Percentiles rank a stretch among this genome's conserved stretches.
These are phyloP conservation scores for Sarcophaga subvicina DNA, from an alignment of 2,888 invertebrate species.

Conservation along the genomic window DNA sequence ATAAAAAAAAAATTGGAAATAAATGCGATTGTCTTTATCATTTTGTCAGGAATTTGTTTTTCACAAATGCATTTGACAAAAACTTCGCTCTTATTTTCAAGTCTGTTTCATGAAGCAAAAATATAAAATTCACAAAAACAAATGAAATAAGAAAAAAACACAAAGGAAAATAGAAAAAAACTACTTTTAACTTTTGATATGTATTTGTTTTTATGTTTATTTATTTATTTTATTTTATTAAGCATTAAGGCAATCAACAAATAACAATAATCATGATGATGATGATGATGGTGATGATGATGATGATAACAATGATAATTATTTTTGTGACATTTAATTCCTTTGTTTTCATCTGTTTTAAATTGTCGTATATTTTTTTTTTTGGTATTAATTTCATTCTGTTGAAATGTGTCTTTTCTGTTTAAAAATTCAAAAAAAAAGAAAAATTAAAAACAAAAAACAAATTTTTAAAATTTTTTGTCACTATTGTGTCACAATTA, in stretches of 20 bases:
- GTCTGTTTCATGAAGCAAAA: constrained; percentile 8
- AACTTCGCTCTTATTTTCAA: constrained; percentile 12
- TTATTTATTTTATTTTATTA: not conserved
- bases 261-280: not conserved
- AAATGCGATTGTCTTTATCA: not conserved
- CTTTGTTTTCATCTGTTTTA: too few species aligned
- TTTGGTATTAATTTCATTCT: not conserved
- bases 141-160: not conserved
- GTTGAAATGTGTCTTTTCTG: not conserved
- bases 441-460: not conserved
- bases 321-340: not conserved
- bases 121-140: not conserved
- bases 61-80: constrained; percentile 24
- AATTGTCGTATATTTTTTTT: not conserved
- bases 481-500: constrained; percentile 12
- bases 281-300: too few species aligned
- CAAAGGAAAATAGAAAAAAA: not conserved
- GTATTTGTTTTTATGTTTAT: constrained; percentile 16
- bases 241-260: constrained; percentile 14
- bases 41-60: constrained; percentile 38
- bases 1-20: not conserved
- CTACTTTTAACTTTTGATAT: constrained; percentile 32
- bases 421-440: not conserved
- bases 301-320: constrained; percentile 19
- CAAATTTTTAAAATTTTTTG: not conserved